These are phyloP conservation scores for Sphecodes monilicornis DNA, from an alignment of 2,888 invertebrate species.

Conservation along the genomic window DNA sequence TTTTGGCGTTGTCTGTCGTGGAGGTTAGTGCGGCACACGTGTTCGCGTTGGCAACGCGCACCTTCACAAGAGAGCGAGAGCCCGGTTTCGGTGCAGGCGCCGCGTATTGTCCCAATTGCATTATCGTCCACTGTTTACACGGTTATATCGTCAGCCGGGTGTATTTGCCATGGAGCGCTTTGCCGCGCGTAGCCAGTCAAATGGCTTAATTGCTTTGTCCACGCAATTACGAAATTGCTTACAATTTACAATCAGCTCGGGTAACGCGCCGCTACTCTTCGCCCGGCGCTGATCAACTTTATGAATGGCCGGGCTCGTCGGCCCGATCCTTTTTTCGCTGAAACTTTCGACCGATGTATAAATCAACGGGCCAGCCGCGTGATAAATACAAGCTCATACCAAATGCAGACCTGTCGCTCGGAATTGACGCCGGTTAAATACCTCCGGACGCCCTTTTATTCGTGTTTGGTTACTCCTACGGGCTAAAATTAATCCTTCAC, in stretches of 20 bases:
- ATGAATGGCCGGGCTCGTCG: constrained; percentile 68
- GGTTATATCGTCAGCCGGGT: constrained; percentile 74
- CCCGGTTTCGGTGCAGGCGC: constrained; percentile 50
- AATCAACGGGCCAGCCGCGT: constrained; percentile 49
- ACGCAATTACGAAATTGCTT: constrained; percentile 82
- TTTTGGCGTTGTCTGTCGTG: constrained; percentile 56
- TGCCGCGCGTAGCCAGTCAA: constrained; percentile 76
- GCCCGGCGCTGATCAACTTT: constrained; percentile 74
- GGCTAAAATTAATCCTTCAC: constrained; percentile 13
- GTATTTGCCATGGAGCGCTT: constrained; percentile 74
- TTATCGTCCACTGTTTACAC: constrained; percentile 78
- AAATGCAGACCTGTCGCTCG: constrained; percentile 37
- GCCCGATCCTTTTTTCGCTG: constrained; percentile 56
- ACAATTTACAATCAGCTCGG: constrained; percentile 80
- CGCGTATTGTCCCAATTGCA: constrained; percentile 79
- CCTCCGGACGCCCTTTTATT: neutral
- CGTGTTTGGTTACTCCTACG: constrained; percentile 7
- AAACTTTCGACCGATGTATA: constrained; percentile 61
- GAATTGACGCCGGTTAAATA: constrained; percentile 54
- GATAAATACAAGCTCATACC: constrained; percentile 53
- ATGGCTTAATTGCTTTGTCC: constrained; percentile 82
- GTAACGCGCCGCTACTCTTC: constrained; percentile 45
- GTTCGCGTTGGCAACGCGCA: constrained; percentile 47
- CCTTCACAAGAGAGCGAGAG: constrained; percentile 50
- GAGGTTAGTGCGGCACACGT: constrained; percentile 40